Evolutionary conservation across 30 jellyfish, hydroid and myxozoan genomes (phyloP), one percentile per base, ranked within the genome.

Genomic region (Mastigias papua): DNA sequence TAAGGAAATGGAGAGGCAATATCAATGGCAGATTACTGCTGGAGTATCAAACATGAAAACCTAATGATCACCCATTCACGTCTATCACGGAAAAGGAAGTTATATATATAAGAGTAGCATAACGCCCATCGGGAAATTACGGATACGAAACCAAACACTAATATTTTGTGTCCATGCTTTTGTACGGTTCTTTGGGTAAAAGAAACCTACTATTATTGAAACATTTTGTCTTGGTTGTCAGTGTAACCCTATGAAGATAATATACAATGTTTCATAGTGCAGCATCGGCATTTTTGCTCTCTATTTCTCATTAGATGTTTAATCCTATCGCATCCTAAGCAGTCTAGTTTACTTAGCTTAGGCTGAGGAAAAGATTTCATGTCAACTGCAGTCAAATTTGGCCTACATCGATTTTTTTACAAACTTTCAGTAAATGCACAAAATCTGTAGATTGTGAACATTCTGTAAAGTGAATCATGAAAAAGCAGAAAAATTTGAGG

Each of bases 1-100:
- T 13, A 78, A 61, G 54, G 86, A 48, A 60, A 78, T 78, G 89
- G 62, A 78, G 86, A 35, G 25, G 37, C 23, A 69, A 70, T 60
- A 57, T 65, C 74, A 61, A 50, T 69, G 89, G 54, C 48, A 29
- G 80, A 69, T 31, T 69, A 69, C 61, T 69, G 80, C 80, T 69
- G 80, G 80, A 69, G 62, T 26, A 37, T 69, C 33, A 69, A 69
- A 48, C 50, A 29, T 29, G 80, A 69, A 34, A 54, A 54, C 23
- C 61, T 42, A 29, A 26, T 17, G 29, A 61, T 61, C 23, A 48
- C 4, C 1, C 86, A 74, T 74, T 37, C 86, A 50, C 34, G 32
- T 19, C 50, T 21, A 42, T 74, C 86, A 74, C 50, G 57, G 73
- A 74, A 74, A 57, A 29, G 86, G 35, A 74, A 74, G 73, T 74